Evolutionary conservation across 2,797 vertebrate genomes (phyloP), one percentile per base, ranked within the genome.

Genomic region (Cossypha heuglini): DNA sequence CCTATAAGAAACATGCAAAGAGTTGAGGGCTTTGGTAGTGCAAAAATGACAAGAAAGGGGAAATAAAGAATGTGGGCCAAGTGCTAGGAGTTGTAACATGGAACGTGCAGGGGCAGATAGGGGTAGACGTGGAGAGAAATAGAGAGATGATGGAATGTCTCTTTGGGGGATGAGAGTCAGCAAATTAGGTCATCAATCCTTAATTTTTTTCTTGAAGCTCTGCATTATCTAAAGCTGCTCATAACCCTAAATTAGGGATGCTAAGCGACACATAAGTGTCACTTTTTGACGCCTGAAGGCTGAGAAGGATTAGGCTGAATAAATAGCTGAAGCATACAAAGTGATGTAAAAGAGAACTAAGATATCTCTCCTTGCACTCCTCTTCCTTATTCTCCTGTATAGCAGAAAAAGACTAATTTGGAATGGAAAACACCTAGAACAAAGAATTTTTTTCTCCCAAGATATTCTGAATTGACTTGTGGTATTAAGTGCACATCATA

Each of bases 51-150:
- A 86, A 62, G 26, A 71, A 59, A 84, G 33, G 9, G 9, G 17
- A 51, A 71, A 71, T 58, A 66, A 74, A 55, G 18, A 78, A 15
- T 8, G 21, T 33, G 6, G 9, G 5, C 4, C n/a, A 62, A 62
- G 16, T 28, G 22, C 57, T 71, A 7, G 25, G 26, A 66, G 38
- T 59, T 81, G 5, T 55, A 48, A 64, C 18, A 45, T 21, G 12
- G 45, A 75, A 59, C 22, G 10, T 28, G 46, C 25, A 85, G 26
- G 3, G 22, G 3, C n/a, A 59, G 17, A 62, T 19, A 74, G 72
- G 66, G 4, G 9, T 22, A 45, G n/a, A 64, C 0, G 0, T 42
- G 12, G 25, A 59, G 26, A 86, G 24, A 73, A 74, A 74, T 2
- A 88, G 20, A 38, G 11, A 72, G 13, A 13, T 64, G 16, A 71